Conservation (phyloP, 2,113 vertebrate species). For the Puma concolor region DNA sequence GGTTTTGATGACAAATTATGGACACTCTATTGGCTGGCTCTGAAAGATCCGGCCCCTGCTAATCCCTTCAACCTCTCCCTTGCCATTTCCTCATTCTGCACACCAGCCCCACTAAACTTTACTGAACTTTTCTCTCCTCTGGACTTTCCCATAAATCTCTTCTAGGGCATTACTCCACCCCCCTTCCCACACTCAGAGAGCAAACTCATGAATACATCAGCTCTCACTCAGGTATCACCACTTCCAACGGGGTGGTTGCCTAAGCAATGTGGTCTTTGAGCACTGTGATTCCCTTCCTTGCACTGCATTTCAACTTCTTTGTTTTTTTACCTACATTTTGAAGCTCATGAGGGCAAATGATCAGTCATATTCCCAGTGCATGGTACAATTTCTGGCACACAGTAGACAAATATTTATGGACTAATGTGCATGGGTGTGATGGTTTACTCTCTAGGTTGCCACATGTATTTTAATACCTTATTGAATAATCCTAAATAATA, state of each 20-base stretch:
- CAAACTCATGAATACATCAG: not conserved
- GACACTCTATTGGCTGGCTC: not conserved
- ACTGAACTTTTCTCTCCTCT: not conserved
- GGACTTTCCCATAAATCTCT: not conserved
- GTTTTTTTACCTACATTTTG: not conserved
- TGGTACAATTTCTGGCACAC: not conserved
- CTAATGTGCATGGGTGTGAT: not conserved
- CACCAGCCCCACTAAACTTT: not conserved
- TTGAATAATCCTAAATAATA: not conserved
- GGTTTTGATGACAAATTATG: not conserved
- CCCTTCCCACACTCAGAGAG: not conserved
- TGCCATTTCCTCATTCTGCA: not conserved
- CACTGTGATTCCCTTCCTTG: not conserved
- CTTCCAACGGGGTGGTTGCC: not conserved
- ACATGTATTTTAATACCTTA: not conserved
- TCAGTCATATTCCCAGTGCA: not conserved
- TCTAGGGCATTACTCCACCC: not conserved
- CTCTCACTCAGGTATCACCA: not conserved
- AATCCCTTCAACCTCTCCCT: not conserved
- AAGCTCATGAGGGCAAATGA: not conserved
- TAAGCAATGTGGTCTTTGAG: not conserved
- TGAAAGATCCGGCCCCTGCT: not conserved
- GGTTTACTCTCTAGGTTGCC: not conserved
- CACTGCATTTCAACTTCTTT: not conserved
- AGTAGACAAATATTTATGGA: not conserved